Percentiles rank a stretch among this genome's conserved stretches.
Conservation (phyloP, 2,113 vertebrate species). For the Megalops atlanticus region DNA sequence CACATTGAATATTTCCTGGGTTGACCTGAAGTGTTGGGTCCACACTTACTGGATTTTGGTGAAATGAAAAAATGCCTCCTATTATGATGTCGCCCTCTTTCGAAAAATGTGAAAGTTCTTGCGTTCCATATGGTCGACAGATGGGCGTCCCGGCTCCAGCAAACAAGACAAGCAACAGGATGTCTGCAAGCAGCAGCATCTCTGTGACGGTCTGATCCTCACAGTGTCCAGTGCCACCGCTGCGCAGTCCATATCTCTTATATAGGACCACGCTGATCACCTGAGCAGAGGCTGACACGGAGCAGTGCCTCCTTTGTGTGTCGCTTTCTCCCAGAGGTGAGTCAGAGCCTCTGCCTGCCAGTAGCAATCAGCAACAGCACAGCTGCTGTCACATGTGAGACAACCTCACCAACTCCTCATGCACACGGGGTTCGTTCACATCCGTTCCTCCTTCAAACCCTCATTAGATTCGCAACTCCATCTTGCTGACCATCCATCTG, state of each 20-base stretch:
- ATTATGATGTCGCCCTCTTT: conserved; percentile 70
- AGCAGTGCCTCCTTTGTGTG: neutral
- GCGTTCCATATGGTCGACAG: conserved; percentile 64
- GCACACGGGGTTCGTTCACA: neutral
- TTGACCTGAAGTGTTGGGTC: conserved; percentile 58
- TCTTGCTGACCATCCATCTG: neutral
- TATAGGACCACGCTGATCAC: conserved; percentile 31
- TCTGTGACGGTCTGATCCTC: conserved; percentile 1
- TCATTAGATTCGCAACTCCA: neutral
- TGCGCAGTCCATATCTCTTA: conserved; percentile 38
- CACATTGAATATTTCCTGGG: conserved; percentile 63
- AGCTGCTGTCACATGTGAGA: neutral
- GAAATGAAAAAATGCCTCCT: conserved; percentile 76
- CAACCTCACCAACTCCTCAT: neutral
- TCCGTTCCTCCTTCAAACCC: neutral
- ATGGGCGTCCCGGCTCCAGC: conserved; percentile 46
- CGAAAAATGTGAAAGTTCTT: conserved; percentile 67
- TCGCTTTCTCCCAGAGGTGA: neutral
- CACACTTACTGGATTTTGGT: conserved; percentile 63
- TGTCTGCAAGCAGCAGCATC: conserved; percentile 56
- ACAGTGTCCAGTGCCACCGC: neutral
- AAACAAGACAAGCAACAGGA: conserved; percentile 52
- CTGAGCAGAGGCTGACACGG: neutral
- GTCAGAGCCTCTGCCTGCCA: neutral
- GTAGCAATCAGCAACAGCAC: neutral